Base-by-base conservation (phyloP, 2,797 vertebrate species). In the Helostoma temminkii region DNA sequence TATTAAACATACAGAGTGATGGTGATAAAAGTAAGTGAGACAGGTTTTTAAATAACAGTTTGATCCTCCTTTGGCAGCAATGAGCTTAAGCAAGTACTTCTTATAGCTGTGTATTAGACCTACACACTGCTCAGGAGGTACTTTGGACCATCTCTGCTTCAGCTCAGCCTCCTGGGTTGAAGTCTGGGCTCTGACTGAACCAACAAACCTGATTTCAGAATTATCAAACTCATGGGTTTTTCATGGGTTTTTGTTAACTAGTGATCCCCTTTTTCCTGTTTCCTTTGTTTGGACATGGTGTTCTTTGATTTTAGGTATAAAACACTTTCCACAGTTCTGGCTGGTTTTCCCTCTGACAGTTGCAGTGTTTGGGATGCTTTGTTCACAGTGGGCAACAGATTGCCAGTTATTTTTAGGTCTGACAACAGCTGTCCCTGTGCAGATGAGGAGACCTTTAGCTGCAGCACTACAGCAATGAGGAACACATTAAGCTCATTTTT, bases 321-420 rank as follows among this genome's bases (percentile, higher is more conserved):
- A 47, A 56, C 25, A 57, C 18, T 55, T 5, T 66, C 37, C 37
- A n/a, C 45, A 9, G 25, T 74, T 73, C 48, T 76, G 76, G 58
- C 82, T 75, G 47, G 41, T 11, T 82, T 71, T 53, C 1, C 52
- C 43, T 41, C 64, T 49, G 75, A 64, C n/a, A 53, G 24, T n/a
- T n/a, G 5, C 68, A 25, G 79, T 41, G 32, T 55, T 66, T 16
- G 45, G 25, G 63, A 45, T 37, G 53, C 49, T 84, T 87, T 83
- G 67, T 74, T 70, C 18, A 7, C 59, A 15, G 54, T 47, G 73
- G 72, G 73, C 80, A 69, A 74, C 89, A 90, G 87, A 79, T 88
- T 87, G 80, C 25, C 50, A 63, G 82, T 68, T 90, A 88, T 90
- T 87, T 90, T 89, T 88, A 77, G 73, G 65, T 61, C 46, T 58